Evolutionary conservation across 2,888 invertebrate genomes (phyloP).

Genomic region (Halictus quadricinctus): DNA sequence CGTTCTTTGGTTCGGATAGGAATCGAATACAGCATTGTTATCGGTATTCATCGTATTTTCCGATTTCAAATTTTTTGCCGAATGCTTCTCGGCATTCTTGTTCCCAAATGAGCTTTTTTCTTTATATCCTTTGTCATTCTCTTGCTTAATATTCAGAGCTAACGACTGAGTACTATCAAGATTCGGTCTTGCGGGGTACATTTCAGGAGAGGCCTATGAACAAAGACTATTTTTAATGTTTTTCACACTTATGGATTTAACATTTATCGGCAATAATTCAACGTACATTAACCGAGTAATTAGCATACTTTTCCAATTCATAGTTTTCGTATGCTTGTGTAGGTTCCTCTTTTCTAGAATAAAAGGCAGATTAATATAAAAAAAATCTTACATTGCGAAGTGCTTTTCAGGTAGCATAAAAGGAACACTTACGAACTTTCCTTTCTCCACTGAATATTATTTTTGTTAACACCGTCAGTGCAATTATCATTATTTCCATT

Average conservation of each 20-base stretch:
- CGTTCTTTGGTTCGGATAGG: conserved; percentile 35
- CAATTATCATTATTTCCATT: conserved; percentile 63
- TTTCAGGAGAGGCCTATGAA: conserved; percentile 41
- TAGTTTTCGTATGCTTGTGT: conserved; percentile 57
- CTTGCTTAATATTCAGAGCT: conserved; percentile 16
- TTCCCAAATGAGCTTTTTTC: conserved; percentile 34
- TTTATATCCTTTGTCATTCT: conserved; percentile 37
- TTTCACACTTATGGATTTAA: background rate
- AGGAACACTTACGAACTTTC: conserved; percentile 57
- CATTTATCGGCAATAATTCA: conserved; percentile 2
- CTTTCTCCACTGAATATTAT: conserved; percentile 62
- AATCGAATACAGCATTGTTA: conserved; percentile 38
- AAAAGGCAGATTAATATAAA: background rate
- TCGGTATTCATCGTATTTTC: conserved; percentile 23
- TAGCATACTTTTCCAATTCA: conserved; percentile 47
- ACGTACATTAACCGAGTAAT: conserved; percentile 51
- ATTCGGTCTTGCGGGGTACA: conserved; percentile 7
- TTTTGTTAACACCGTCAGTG: conserved; percentile 65
- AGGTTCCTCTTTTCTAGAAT: conserved; percentile 58
- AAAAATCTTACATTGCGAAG: background rate
- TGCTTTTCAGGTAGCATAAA: background rate
- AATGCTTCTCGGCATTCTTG: conserved; percentile 22
- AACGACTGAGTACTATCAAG: conserved; percentile 32
- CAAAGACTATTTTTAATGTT: background rate
- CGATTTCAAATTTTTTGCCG: conserved; percentile 29